Conservation (phyloP, 37 sponge, comb jelly and placozoan species). For the Oscarella lobularis region DNA sequence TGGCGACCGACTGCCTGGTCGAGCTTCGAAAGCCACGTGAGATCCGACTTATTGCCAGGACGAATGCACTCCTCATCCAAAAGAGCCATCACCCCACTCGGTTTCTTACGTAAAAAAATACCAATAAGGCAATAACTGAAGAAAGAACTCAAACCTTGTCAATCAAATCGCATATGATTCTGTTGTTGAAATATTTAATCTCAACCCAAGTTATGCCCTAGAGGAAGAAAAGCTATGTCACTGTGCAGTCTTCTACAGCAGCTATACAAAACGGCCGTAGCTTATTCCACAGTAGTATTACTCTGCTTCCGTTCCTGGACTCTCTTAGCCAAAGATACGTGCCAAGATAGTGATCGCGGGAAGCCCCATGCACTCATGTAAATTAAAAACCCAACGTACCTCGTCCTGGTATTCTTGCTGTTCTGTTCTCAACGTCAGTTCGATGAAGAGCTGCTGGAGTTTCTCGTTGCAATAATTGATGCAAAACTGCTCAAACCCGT, state of each 20-base stretch:
- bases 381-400: too few species aligned
- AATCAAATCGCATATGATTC: slow-evolving; percentile 70
- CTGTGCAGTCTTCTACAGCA: not conserved
- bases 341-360: too few species aligned
- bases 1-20: slow-evolving; percentile 32
- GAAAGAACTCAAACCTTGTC: slow-evolving; percentile 13
- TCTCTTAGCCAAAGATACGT: not conserved
- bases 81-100: slow-evolving; percentile 30
- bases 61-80: slow-evolving; percentile 73
- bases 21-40: slow-evolving; percentile 47
- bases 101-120: not conserved
- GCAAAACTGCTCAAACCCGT: slow-evolving; percentile 78
- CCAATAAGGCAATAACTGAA: not conserved
- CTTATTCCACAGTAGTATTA: not conserved
- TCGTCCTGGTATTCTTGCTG: slow-evolving; percentile 71
- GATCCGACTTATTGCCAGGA: slow-evolving; percentile 58
- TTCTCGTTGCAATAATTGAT: slow-evolving; percentile 90
- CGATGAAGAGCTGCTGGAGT: slow-evolving; percentile 78
- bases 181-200: slow-evolving; percentile 77
- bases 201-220: slow-evolving; percentile 74
- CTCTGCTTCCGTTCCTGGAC: not conserved
- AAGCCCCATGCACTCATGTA: too few species aligned
- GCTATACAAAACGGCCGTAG: not conserved
- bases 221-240: not conserved
- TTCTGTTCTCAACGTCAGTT: slow-evolving; percentile 62